phyloP scores from a whole-genome alignment of 2,113 vertebrate genomes.

The Carassius auratus region DNA sequence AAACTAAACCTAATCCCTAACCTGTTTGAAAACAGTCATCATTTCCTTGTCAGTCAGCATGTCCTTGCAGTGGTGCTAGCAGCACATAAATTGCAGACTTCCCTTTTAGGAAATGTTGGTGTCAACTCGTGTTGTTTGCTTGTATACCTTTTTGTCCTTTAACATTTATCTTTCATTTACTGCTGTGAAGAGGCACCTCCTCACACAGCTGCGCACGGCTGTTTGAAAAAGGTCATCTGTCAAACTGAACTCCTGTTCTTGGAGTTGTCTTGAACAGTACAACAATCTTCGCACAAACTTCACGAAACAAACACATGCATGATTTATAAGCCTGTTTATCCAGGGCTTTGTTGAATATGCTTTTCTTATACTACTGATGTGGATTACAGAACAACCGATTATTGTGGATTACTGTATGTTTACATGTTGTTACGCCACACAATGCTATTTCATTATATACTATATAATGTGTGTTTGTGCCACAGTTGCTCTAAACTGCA shows the following conservation, averaged over 20 bases:
- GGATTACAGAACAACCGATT: too few species aligned
- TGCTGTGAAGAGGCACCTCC: constrained; percentile 33
- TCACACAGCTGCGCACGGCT: constrained; percentile 48
- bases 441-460: too few species aligned
- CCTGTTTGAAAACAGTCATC: background rate
- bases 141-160: constrained; percentile 47
- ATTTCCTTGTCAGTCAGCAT: background rate
- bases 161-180: constrained; percentile 29
- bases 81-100: background rate
- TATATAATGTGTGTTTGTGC: too few species aligned
- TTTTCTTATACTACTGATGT: too few species aligned
- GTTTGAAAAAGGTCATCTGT: constrained; percentile 53
- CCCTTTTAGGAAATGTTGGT: background rate
- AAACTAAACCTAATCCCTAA: background rate
- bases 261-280: constrained; percentile 48
- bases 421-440: too few species aligned
- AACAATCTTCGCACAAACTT: constrained; percentile 22
- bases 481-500: too few species aligned
- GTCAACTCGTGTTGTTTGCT: background rate
- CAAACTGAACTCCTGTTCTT: constrained; percentile 32
- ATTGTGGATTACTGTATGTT: too few species aligned
- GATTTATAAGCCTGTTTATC: constrained; percentile 38
- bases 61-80: background rate
- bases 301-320: constrained; percentile 32
- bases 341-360: constrained; percentile 13